Conservation (phyloP, 2,797 vertebrate species). For the Merluccius polli region DNA sequence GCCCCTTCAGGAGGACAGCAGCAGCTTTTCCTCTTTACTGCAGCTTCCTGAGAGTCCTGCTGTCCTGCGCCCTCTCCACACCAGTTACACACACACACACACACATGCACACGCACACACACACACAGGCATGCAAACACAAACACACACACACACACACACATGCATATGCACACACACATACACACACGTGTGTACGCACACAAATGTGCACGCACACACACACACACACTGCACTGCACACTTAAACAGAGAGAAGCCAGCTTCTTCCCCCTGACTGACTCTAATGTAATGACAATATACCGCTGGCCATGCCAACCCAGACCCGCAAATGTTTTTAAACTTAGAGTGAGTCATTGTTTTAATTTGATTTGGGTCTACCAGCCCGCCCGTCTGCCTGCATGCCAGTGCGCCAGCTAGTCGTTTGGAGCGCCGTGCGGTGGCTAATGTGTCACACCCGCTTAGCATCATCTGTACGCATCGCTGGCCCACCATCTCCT, state of each 20-base stretch:
- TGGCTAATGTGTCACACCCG: slow-evolving; percentile 35
- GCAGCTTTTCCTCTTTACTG: slow-evolving; percentile 68
- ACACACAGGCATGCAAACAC: background rate
- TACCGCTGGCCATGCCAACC: slow-evolving; percentile 40
- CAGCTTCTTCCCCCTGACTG: slow-evolving; percentile 37
- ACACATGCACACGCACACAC: background rate
- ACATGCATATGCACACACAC: background rate
- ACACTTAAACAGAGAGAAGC: slow-evolving; percentile 50
- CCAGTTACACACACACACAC: slow-evolving; percentile 43
- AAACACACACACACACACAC: background rate
- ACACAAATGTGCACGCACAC: slow-evolving; percentile 26
- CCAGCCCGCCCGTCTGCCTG: slow-evolving; percentile 17
- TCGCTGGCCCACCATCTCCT: slow-evolving; percentile 23
- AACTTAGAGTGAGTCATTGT: slow-evolving; percentile 52
- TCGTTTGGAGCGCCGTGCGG: slow-evolving; percentile 20
- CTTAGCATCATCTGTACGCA: slow-evolving; percentile 40
- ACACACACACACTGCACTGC: slow-evolving; percentile 34
- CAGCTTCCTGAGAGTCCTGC: slow-evolving; percentile 53
- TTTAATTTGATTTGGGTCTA: slow-evolving; percentile 54
- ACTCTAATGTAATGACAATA: slow-evolving; percentile 40
- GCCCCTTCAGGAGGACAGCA: slow-evolving; percentile 52
- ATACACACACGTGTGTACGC: too few species aligned
- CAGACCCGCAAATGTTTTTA: slow-evolving; percentile 46
- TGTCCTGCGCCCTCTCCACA: slow-evolving; percentile 39
- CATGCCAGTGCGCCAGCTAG: background rate